phyloP scores from a whole-genome alignment of 1,140 invertebrate genomes.

The Drosophila tristis region DNA sequence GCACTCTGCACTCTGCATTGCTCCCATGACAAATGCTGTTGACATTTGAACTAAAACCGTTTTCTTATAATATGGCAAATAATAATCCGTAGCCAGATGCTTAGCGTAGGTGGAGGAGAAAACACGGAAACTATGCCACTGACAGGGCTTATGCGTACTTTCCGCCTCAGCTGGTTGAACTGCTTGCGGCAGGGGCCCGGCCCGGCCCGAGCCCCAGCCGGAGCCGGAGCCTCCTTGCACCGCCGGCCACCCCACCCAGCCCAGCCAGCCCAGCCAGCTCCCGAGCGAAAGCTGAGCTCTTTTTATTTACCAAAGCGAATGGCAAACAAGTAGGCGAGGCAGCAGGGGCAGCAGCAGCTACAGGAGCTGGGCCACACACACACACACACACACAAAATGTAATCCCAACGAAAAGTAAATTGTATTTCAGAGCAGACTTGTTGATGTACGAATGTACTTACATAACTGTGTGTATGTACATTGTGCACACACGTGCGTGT shows the following conservation, averaged over 20 bases:
- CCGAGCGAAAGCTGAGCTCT: constrained; percentile 39
- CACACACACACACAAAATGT: constrained; percentile 55
- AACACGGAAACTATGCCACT: constrained; percentile 76
- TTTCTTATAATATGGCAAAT: constrained; percentile 81
- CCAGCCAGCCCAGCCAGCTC: background rate
- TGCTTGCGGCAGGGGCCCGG: constrained; percentile 65
- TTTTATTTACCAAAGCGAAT: constrained; percentile 79
- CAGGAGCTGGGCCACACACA: constrained; percentile 7
- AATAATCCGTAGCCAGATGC: constrained; percentile 77
- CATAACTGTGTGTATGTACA: background rate
- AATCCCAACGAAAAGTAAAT: constrained; percentile 77
- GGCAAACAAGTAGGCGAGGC: constrained; percentile 64
- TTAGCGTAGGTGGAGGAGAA: constrained; percentile 44
- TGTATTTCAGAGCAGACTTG: constrained; percentile 78
- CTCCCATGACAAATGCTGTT: constrained; percentile 68
- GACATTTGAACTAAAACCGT: constrained; percentile 81
- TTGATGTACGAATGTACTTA: constrained; percentile 56
- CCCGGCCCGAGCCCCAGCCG: no score
- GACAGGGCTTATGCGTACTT: constrained; percentile 77
- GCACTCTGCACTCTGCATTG: background rate
- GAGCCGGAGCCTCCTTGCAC: background rate
- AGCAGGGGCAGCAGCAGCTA: no score
- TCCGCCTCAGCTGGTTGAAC: constrained; percentile 74
- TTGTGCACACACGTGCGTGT: background rate
- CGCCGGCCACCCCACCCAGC: background rate